Evolutionary conservation across 1,140 invertebrate genomes (phyloP), one percentile per base, ranked within the genome.

Genomic region (Drosophila fuyamai): DNA sequence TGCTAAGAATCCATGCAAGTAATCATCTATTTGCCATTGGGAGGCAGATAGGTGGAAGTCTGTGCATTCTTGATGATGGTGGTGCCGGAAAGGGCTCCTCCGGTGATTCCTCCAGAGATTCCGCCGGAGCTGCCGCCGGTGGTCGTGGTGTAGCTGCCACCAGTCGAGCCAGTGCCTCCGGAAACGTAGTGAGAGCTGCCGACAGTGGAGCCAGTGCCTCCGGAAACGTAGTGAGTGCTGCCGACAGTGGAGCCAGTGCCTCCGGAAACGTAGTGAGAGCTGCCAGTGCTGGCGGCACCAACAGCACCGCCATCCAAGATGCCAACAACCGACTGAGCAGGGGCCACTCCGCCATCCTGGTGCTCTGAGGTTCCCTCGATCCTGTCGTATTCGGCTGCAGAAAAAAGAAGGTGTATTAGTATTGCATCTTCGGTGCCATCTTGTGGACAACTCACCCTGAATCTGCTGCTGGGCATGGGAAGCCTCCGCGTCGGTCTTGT

Each of bases 401-500:
- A 2, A 13, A n/a, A 13, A 14, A 0, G 14, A 23, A 14, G 9
- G 8, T 4, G 23, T 23, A 50, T 9, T 9, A 5, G 16, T 8
- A 29, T 48, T 4, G 0, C 4, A 14, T 48, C 13, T 0, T 3
- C 2, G 0, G 8, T 29, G 23, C 4, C n/a, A 14, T 4, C 4
- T 9, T 2, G 8, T 1, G 0, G 6, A 9, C 4, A 3, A 54
- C 83, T 82, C 38, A 88, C 92, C 88, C 80, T 92, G 91, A 56
- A 92, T 92, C 79, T 92, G 79, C 50, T 79, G 83, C 72, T 92
- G 91, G 58, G 92, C 92, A 36, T 89, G 81, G 9, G 47, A 70
- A 7, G 92, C 93, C 70, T 94, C 93, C 48, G 93, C 95, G 92
- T 95, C 95, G 32, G 95, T 95, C 88, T 95, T 95, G 92, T 96